phyloP scores from a whole-genome alignment of 2,797 vertebrate genomes.

The Chelonia mydas region DNA sequence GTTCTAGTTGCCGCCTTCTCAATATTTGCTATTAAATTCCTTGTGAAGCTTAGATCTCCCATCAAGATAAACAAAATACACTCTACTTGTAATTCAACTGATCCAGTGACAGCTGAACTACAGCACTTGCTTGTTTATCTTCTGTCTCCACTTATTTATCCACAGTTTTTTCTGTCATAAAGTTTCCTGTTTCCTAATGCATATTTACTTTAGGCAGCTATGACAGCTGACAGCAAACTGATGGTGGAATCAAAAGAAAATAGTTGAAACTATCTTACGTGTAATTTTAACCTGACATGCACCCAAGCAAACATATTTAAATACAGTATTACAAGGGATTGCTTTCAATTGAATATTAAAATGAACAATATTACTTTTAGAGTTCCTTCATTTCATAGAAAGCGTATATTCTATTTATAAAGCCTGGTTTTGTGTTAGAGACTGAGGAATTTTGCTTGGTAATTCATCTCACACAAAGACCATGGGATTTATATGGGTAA shows the following conservation, averaged over 20 bases:
- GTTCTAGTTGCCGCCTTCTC: background rate
- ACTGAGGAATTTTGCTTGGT: background rate
- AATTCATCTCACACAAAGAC: background rate
- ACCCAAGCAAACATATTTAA: background rate
- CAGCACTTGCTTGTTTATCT: background rate
- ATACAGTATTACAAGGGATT: background rate
- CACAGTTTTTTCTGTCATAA: background rate
- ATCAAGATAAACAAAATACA: background rate
- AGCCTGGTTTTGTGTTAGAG: background rate
- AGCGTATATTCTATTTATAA: background rate
- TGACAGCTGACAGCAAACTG: background rate
- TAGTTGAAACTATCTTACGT: background rate
- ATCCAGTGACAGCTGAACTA: background rate
- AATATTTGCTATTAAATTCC: background rate
- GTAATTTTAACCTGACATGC: slow-evolving; percentile 5
- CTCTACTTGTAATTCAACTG: background rate
- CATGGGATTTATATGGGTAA: background rate
- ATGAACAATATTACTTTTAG: background rate
- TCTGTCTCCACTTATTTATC: background rate
- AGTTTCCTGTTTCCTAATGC: background rate
- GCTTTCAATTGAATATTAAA: background rate
- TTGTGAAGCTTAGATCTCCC: background rate
- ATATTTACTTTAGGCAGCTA: background rate
- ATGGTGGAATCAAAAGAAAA: background rate
- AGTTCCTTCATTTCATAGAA: background rate